A percentile compares a stretch with the other conserved stretches of the same genome.
Conservation (phyloP, 1,140 invertebrate genomes). For the Drosophila bocki region DNA sequence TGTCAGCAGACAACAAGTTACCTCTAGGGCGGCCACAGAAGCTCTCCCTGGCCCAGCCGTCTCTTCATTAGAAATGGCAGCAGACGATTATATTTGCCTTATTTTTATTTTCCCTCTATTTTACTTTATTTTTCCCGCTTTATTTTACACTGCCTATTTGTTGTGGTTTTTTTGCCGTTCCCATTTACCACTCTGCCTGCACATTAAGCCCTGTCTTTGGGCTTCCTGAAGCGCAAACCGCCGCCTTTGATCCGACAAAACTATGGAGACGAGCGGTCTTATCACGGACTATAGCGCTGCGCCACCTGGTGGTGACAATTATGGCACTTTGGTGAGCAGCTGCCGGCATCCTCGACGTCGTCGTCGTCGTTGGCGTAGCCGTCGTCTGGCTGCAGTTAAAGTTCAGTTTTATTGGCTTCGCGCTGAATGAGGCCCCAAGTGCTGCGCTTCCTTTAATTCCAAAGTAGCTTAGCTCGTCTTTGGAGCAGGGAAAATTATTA, state of each 20-base stretch:
- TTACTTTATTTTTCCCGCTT: constrained; percentile 14
- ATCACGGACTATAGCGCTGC: constrained; percentile 14
- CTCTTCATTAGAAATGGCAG: constrained; percentile 66
- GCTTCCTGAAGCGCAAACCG: constrained; percentile 41
- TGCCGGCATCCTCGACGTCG: neutral
- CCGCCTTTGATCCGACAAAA: constrained; percentile 41
- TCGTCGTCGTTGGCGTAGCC: no score
- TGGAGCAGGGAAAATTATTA: constrained; percentile 11
- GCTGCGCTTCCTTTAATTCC: constrained; percentile 63
- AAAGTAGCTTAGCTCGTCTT: constrained; percentile 66
- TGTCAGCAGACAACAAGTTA: constrained; percentile 75
- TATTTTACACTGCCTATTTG: constrained; percentile 46
- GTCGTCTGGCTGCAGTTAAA: constrained; percentile 49
- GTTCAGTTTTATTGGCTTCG: constrained; percentile 63
- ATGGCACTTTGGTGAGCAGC: constrained; percentile 44
- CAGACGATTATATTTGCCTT: constrained; percentile 54
- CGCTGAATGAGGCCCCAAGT: constrained; percentile 59
- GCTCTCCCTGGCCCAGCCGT: constrained; percentile 9
- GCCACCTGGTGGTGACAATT: constrained; percentile 62
- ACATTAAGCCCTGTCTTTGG: constrained; percentile 9
- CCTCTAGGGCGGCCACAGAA: constrained; percentile 19
- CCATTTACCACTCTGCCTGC: constrained; percentile 3
- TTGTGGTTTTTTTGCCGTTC: constrained; percentile 25
- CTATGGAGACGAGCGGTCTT: constrained; percentile 20
- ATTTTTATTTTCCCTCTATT: constrained; percentile 34